Evolutionary conservation across 1,140 invertebrate species (phyloP), one percentile per base, ranked within the genome.

Genomic region (Archegozetes longisetosus): DNA sequence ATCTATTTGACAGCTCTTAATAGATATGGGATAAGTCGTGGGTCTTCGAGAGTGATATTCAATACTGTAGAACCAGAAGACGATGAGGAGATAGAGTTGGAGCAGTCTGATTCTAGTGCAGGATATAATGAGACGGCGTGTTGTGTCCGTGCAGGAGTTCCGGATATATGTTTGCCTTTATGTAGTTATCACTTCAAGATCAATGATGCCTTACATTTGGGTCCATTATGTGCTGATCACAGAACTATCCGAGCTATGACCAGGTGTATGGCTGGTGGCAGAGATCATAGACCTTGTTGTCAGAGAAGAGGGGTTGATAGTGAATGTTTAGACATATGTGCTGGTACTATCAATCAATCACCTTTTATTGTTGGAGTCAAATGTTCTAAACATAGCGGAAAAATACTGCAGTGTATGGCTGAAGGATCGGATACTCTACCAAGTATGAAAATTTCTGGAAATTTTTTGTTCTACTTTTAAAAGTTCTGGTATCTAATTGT

Each of bases 391-490:
- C 86, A 83, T 70, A 82, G 86, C 59, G 85, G 84, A 46, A 86
- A 86, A 70, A 85, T 88, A 64, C 78, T 84, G 25, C 82, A 85
- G 71, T 88, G 86, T 71, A 85, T 86, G 66, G 84, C 86, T 71
- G 85, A 88, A 78, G 85, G 84, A 20, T 83, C 83, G 6, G 83
- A 78, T 20, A 68, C 79, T 22, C 75, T 88, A 50, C 85, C 85
- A 1, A 46, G n/a, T 47, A n/a, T n/a, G n/a, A n/a, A n/a, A n/a
- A n/a, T n/a, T n/a, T n/a, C n/a, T n/a, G n/a, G n/a, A n/a, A n/a
- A n/a, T n/a, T n/a, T n/a, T n/a, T n/a, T n/a, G n/a, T n/a, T n/a
- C n/a, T n/a, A n/a, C n/a, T n/a, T n/a, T n/a, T n/a, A n/a, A n/a
- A n/a, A n/a, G n/a, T n/a, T n/a, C n/a, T n/a, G n/a, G n/a, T n/a